A percentile compares a stretch with the other conserved stretches of the same genome.
These are phyloP conservation scores for Anarsia innoxiella DNA, from an alignment of 2,888 invertebrate genomes.

Conservation along the genomic window DNA sequence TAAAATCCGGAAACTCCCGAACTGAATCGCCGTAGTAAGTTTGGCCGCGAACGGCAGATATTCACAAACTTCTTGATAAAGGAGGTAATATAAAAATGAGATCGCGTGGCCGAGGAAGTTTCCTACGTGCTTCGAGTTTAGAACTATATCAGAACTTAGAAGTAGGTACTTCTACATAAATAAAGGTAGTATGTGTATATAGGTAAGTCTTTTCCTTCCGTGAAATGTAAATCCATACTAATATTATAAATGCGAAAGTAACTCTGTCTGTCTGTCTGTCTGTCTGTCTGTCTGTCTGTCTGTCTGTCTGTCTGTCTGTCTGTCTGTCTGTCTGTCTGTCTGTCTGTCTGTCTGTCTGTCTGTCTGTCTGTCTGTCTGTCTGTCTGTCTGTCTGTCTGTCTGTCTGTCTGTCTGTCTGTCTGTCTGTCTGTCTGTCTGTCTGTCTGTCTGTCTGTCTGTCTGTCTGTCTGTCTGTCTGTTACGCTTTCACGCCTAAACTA, in stretches of 20 bases:
- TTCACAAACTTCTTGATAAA: constrained; percentile 13
- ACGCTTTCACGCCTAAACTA: too few relatives aligned
- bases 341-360: constrained; percentile 1
- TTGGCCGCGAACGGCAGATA: constrained; percentile 12
- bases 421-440: constrained; percentile 1
- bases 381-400: constrained; percentile 1
- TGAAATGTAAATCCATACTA: too few relatives aligned
- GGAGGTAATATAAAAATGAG: constrained; percentile 18
- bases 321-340: constrained; percentile 1
- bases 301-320: constrained; percentile 1
- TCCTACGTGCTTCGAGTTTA: not conserved
- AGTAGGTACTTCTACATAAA: too few relatives aligned
- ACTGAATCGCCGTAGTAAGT: constrained; percentile 7
- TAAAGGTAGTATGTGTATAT: too few relatives aligned
- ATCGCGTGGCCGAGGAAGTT: constrained; percentile 10
- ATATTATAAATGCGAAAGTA: too few relatives aligned
- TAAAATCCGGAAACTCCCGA: constrained; percentile 7
- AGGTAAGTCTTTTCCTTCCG: too few relatives aligned
- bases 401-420: constrained; percentile 1
- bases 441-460: constrained; percentile 1
- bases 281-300: constrained; percentile 1
- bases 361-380: constrained; percentile 1
- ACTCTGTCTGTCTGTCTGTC: constrained; percentile 1
- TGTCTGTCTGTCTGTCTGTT: constrained; percentile 1
- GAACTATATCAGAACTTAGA: too few relatives aligned